A percentile compares a stretch with the other conserved stretches of the same genome.
Conservation (phyloP, 2,113 vertebrate species). For the Camelus dromedarius region DNA sequence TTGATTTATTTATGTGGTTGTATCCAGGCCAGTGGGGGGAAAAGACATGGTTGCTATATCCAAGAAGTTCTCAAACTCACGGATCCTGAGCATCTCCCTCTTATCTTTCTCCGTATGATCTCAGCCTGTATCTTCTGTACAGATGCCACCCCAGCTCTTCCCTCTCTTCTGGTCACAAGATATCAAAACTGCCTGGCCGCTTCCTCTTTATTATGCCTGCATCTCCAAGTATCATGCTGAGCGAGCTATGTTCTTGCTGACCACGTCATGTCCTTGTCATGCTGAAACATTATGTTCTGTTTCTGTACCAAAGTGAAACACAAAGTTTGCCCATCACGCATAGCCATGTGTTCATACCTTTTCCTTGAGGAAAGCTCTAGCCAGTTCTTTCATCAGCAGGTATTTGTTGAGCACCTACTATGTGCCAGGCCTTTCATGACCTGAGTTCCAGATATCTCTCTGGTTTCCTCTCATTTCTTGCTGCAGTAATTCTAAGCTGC, state of each 20-base stretch:
- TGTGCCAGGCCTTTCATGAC: background rate
- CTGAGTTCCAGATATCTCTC: background rate
- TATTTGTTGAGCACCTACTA: background rate
- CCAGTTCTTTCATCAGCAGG: background rate
- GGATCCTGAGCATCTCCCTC: background rate
- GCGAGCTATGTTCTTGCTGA: slow-evolving; percentile 65
- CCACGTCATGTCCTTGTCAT: slow-evolving; percentile 34
- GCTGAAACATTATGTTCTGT: slow-evolving; percentile 35
- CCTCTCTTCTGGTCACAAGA: background rate
- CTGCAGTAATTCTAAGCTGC: background rate
- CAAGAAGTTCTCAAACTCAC: background rate
- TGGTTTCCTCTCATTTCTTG: background rate
- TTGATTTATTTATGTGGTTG: background rate
- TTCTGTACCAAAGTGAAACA: background rate
- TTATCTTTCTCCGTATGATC: background rate
- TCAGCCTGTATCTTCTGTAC: background rate
- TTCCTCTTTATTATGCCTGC: slow-evolving; percentile 51
- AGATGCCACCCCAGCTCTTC: background rate
- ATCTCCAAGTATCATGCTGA: slow-evolving; percentile 50
- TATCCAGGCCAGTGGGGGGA: background rate
- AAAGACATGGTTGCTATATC: background rate
- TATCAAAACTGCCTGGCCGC: background rate
- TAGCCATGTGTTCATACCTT: background rate
- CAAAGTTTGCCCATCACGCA: background rate
- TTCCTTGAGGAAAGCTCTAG: background rate